These are phyloP conservation scores for Pemphigus obesinymphae DNA, from an alignment of 1,140 invertebrate species.

Conservation along the genomic window DNA sequence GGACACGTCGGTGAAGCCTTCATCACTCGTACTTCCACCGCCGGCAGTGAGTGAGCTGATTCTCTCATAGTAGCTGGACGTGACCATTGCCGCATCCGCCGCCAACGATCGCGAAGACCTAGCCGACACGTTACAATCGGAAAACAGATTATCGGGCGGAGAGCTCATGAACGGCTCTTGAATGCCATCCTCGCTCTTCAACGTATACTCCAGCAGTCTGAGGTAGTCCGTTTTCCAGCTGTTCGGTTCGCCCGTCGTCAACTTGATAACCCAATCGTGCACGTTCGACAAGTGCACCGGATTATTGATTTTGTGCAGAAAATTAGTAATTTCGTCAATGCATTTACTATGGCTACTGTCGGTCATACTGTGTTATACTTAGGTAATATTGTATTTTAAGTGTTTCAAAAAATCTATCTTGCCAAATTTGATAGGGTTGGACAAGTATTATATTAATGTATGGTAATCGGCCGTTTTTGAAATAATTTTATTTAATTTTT, in stretches of 20 bases:
- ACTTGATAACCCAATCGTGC: constrained; percentile 4
- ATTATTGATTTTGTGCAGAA: neutral
- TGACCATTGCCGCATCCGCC: neutral
- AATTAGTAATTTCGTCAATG: neutral
- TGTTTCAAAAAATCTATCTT: too few species aligned
- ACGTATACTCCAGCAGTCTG: constrained; percentile 1
- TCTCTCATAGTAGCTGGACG: neutral
- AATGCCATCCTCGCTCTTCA: constrained; percentile 13
- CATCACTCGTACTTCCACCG: too few species aligned
- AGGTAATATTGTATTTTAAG: too few species aligned
- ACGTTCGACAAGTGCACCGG: neutral
- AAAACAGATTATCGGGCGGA: neutral
- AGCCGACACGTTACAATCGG: too few species aligned
- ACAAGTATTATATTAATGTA: too few species aligned
- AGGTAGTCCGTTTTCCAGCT: neutral
- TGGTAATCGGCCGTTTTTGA: too few species aligned
- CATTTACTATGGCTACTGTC: neutral
- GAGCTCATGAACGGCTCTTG: neutral
- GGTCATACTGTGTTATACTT: too few species aligned
- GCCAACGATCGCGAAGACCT: neutral
- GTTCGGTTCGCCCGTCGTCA: neutral
- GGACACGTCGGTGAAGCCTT: too few species aligned
- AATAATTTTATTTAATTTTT: too few species aligned
- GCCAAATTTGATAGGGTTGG: too few species aligned
- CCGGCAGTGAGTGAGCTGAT: neutral